Evolutionary conservation across 2,113 vertebrate genomes (phyloP).

Genomic region (Brachypteracias leptosomus): DNA sequence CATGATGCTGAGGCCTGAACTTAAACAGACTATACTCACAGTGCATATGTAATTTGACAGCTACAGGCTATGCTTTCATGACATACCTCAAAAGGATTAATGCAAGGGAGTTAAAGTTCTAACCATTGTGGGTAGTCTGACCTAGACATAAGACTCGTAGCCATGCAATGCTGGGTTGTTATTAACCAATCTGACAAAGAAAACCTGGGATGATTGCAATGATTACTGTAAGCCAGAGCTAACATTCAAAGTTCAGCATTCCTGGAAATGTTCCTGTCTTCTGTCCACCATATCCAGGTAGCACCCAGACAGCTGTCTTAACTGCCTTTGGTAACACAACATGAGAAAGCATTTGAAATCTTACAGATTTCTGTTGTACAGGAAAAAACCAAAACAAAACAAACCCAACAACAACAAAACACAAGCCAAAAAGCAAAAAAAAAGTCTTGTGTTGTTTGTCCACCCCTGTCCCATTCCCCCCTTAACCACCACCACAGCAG

Average conservation of each 20-base stretch:
- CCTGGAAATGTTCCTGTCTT: not conserved
- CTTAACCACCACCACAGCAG: not conserved
- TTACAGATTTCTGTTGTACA: not conserved
- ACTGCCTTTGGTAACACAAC: not conserved
- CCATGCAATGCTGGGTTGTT: not conserved
- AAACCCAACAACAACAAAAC: not conserved
- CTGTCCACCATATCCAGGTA: not conserved
- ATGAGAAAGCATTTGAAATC: not conserved
- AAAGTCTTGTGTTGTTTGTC: no score
- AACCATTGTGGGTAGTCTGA: not conserved
- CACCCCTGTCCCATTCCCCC: no score
- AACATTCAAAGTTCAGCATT: not conserved
- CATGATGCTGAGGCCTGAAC: conserved; percentile 39
- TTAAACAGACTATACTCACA: conserved; percentile 18
- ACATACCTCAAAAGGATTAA: conserved; percentile 16
- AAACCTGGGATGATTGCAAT: not conserved
- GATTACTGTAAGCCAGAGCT: not conserved
- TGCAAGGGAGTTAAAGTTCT: not conserved
- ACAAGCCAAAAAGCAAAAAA: not conserved
- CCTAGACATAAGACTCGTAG: not conserved
- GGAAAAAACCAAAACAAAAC: not conserved
- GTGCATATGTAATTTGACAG: conserved; percentile 49
- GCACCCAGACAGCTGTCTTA: not conserved
- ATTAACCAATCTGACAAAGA: not conserved
- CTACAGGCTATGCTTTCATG: conserved; percentile 38